Base-by-base conservation (phyloP, 2,113 vertebrate genomes). In the Pontoporia blainvillei region DNA sequence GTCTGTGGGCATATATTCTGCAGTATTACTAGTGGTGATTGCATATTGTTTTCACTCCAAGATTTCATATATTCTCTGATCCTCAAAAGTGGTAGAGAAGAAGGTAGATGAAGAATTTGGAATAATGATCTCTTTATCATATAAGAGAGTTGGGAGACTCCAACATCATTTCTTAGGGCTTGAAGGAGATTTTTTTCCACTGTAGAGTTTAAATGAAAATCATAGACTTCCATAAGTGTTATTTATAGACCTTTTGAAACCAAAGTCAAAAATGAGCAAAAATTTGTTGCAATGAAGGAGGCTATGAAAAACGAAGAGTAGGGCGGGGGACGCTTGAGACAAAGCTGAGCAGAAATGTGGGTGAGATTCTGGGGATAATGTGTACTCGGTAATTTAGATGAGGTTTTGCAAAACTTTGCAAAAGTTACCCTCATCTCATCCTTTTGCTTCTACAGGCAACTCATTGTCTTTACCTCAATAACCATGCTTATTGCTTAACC, bases 161-260 rank as follows among this genome's bases (percentile, higher is more conserved):
- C 23, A 86, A 14, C 20, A 41, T 81, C 67, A 64, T 25, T 49
- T 88, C n/a, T 57, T 61, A 46, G 54, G 39, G 0, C 44, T 59
- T 72, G 23, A 93, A 57, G 79, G 25, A 93, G 34, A 59, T 59
- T 76, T 44, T 66, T 41, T 27, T 20, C 8, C n/a, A n/a, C 36
- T 64, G 11, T 49, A 76, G 62, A 93, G 34, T 86, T 93, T 97
- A 86, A 73, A 67, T 86, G 25, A 86, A 88, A 93, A 89, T 83
- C 8, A 57, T 39, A 34, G 44, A n/a, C 86, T 41, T 91, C n/a
- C 12, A 2, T 83, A 89, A 69, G 7, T n/a, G 6, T 54, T 92
- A 41, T 66, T 85, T 67, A 44, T 69, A 91, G 91, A 41, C 17
- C 27, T 82, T 95, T 72, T 44, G 54, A 97, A 88, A 83, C 18